These are phyloP conservation scores for Pachymerium ferrugineum DNA, from an alignment of 2,888 invertebrate species.

Conservation along the genomic window DNA sequence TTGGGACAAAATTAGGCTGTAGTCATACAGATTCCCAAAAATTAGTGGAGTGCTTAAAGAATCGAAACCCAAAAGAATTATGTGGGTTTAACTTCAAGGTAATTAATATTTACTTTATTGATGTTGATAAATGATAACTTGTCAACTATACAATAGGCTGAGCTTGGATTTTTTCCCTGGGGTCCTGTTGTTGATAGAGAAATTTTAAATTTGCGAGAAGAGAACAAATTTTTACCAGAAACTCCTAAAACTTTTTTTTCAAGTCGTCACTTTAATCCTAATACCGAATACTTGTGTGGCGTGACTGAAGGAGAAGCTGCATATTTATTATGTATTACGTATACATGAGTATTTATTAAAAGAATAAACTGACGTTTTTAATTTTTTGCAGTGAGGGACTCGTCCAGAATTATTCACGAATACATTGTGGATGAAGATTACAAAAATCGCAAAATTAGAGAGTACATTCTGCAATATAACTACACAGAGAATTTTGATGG, in stretches of 20 bases:
- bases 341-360: background rate
- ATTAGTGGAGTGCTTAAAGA: constrained; percentile 75
- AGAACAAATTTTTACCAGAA: constrained; percentile 69
- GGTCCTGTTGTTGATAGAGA: constrained; percentile 80
- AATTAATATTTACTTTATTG: background rate
- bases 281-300: constrained; percentile 71
- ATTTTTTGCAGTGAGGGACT: constrained; percentile 61
- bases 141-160: constrained; percentile 57
- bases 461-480: constrained; percentile 81
- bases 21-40: constrained; percentile 82
- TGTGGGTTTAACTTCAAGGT: constrained; percentile 70
- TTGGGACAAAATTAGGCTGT: constrained; percentile 75
- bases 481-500: constrained; percentile 88
- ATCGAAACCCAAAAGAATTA: constrained; percentile 67
- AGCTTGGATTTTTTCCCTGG: constrained; percentile 86
- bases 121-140: no score
- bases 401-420: constrained; percentile 61
- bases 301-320: constrained; percentile 89
- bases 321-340: constrained; percentile 62
- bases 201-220: constrained; percentile 77
- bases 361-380: no score
- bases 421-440: constrained; percentile 68
- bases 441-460: constrained; percentile 76
- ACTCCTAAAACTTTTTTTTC: constrained; percentile 69
- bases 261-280: constrained; percentile 62